Evolutionary conservation across 2,113 vertebrate genomes (phyloP), one percentile per base, ranked within the genome.

Genomic region (Lichenostomus cassidix): DNA sequence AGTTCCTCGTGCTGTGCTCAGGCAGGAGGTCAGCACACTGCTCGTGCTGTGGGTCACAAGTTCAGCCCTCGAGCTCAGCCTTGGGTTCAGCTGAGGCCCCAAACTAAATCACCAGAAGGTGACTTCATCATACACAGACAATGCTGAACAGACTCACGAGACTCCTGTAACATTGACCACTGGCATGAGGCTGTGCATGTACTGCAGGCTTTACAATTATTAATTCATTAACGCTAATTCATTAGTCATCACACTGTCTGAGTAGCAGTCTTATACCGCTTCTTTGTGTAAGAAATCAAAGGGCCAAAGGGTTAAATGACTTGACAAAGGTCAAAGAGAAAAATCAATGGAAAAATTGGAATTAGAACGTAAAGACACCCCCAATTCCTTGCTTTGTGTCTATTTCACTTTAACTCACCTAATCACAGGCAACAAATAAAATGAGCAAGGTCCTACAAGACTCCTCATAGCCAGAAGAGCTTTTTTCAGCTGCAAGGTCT

Each of bases 371-470:
- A 3, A 87, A 95, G 77, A 79, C 44, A 69, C 6, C 42, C 7
- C 39, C 42, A 62, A 19, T 77, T 87, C 70, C 50, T 91, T 64
- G 15, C 39, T 80, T 77, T 88, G 64, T 77, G 39, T 71, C 87
- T 83, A 80, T 89, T 74, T 37, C 82, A 86, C 68, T 92, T 73
- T 67, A 44, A 41, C 22, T 91, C 63, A 81, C 60, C 67, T 94
- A 80, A 86, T 91, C 87, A 77, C 62, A 73, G 64, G 56, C 77
- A 91, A 81, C 52, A 94, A 90, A 87, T 92, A 91, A 87, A 94
- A 88, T 31, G 55, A 67, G 75, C 15, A 73, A 62, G 35, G 52
- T 90, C 93, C 78, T 90, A 59, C 59, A 86, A 42, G 76, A 37
- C 49, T 92, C 44, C 70, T 77, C 67, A 59, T 12, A 75, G 64